Base-by-base conservation (phyloP, 2,797 vertebrate genomes). In the Pteronotus mesoamericanus region DNA sequence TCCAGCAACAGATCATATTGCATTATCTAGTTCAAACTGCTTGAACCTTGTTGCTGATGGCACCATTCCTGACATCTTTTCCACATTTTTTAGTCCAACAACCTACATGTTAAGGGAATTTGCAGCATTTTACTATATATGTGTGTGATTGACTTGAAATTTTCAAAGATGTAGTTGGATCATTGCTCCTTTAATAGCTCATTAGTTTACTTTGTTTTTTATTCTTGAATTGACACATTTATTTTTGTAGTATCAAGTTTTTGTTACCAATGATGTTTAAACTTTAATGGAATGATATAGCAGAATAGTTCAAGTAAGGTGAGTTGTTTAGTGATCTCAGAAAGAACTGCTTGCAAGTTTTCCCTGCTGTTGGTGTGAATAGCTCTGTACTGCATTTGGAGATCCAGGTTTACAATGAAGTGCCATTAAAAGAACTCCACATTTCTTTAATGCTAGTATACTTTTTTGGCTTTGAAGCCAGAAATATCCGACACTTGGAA, bases 1-100 rank as follows among this genome's bases (percentile, higher is more conserved):
- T 82, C 96, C 94, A 86, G 94, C 69, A 82, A 46, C 91, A 95
- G 97, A 97, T 97, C 97, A 78, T 95, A 72, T 90, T 96, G 91
- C 91, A 1, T 95, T 94, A 95, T 93, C n/a, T 88, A 37, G 95
- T 97, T 97, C 83, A 97, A 64, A 94, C 42, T 82, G 71, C 91
- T 75, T 88, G 32, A 95, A 72, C 86, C 90, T 7, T 92, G 94
- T 96, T 95, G 96, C 96, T 78, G 37, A 89, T 71, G 68, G 48
- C 57, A 69, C 86, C 5, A 0, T 32, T 64, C 68, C 68, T 91
- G 94, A 83, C 88, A 64, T 92, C 39, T 89, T 74, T 94, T 78
- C 51, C 42, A 3, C n/a, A 6, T 83, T 87, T 86, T 89, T 55
- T 46, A 72, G 66, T 4, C 34, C 18, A 74, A 16, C 22, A 69